Evolutionary conservation across 2,113 vertebrate genomes (phyloP), one percentile per base, ranked within the genome.

Genomic region (Passer domesticus): DNA sequence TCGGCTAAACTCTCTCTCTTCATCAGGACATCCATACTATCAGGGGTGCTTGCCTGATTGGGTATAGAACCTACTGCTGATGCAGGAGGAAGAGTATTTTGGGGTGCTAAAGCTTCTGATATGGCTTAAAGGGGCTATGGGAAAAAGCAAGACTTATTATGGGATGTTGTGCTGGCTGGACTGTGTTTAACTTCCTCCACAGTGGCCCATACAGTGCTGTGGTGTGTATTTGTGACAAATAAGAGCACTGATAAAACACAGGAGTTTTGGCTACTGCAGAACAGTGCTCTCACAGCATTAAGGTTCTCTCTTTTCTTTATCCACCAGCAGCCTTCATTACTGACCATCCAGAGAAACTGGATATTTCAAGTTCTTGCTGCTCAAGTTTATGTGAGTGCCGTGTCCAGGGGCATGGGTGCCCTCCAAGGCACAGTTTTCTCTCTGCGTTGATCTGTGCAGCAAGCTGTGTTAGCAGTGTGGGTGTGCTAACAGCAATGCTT

Each of bases 401-500:
- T 62, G 20, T 10, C 20, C n/a, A 18, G 15, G 13, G 27, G 10
- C 23, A 7, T 5, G 30, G 30, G 20, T 41, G 33, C 13, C 10
- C 28, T 43, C 33, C 43, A 41, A 62, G n/a, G 37, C 31, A 5
- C 6, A 20, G 11, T 19, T 62, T 67, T 33, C 58, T 66, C n/a
- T n/a, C 47, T 66, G 22, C 0, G 0, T 5, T 31, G 22, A 8
- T 13, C 13, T 44, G 18, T 22, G 17, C 0, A 1, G 14, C 9
- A 25, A 35, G 39, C 13, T 31, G 10, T 15, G 28, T 8, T 8
- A 73, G 28, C 49, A 55, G 13, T 6, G 25, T 18, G 25, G 27
- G 22, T 33, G 17, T 17, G 11, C 37, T 46, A 4, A 35, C 13
- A 16, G 49, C 35, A 76, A 21, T 39, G 35, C 18, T 12, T 44